Conservation (phyloP, 2,888 invertebrate species). For the Coleophora deauratella region DNA sequence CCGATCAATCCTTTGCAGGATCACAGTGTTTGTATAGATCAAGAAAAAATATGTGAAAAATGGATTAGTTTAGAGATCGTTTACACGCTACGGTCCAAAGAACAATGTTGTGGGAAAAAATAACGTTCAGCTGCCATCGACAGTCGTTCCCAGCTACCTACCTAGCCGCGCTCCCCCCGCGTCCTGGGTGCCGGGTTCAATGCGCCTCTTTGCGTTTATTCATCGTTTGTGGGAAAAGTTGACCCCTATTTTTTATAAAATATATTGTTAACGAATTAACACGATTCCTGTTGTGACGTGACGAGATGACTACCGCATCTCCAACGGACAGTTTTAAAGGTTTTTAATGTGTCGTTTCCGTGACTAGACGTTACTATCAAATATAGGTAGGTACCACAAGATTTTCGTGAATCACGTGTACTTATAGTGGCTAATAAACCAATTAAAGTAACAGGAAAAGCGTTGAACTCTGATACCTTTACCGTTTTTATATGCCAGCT, state of each 20-base stretch:
- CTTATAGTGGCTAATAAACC: no score
- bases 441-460: conserved; percentile 23
- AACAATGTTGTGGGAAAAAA: conserved; percentile 76
- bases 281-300: conserved; percentile 47
- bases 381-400: no score
- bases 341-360: background rate
- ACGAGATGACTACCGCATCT: conserved; percentile 44
- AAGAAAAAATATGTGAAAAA: no score
- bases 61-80: conserved; percentile 41
- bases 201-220: conserved; percentile 73
- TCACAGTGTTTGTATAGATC: conserved; percentile 36
- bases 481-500: conserved; percentile 39
- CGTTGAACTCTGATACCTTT: conserved; percentile 13
- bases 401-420: no score
- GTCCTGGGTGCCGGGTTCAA: conserved; percentile 62
- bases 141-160: conserved; percentile 72
- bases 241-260: conserved; percentile 68
- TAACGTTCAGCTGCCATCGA: conserved; percentile 71
- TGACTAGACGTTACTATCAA: background rate
- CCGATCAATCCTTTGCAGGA: conserved; percentile 23
- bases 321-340: conserved; percentile 25
- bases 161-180: conserved; percentile 65
- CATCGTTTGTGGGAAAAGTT: conserved; percentile 75
- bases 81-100: conserved; percentile 65
- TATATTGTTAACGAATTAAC: conserved; percentile 71